phyloP scores from a whole-genome alignment of 2,888 invertebrate species.

The Agrotis ipsilon region DNA sequence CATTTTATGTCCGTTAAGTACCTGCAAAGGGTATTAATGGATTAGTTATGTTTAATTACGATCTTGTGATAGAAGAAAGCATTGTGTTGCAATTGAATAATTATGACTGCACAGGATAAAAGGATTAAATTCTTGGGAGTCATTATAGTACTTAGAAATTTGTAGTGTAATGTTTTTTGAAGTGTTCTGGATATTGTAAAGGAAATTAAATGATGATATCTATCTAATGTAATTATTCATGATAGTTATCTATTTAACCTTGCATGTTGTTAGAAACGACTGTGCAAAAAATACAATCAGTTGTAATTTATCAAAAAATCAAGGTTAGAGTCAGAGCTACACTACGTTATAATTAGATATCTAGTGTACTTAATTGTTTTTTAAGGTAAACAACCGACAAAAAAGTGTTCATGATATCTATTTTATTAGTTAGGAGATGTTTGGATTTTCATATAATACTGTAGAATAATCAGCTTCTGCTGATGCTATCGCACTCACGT shows the following conservation, averaged over 20 bases:
- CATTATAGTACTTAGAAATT: constrained; percentile 18
- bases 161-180: constrained; percentile 1
- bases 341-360: not conserved
- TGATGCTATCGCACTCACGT: no score
- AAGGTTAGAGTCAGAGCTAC: constrained; percentile 13
- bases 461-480: no score
- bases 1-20: constrained; percentile 12
- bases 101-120: constrained; percentile 16
- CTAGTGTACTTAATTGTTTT: no score
- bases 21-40: constrained; percentile 14
- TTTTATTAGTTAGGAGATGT: no score
- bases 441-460: no score
- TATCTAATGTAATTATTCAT: not conserved
- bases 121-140: constrained; percentile 26
- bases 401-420: not conserved
- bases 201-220: not conserved
- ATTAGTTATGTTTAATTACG: constrained; percentile 20
- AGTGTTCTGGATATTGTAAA: constrained; percentile 2
- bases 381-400: not conserved
- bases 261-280: constrained; percentile 5
- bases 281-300: constrained; percentile 22
- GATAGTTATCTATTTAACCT: constrained; percentile 2
- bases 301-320: constrained; percentile 16
- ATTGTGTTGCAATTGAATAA: constrained; percentile 31
- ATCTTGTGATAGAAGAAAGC: constrained; percentile 12